phyloP scores from a whole-genome alignment of 2,113 vertebrate species.

The Oceanites oceanicus region DNA sequence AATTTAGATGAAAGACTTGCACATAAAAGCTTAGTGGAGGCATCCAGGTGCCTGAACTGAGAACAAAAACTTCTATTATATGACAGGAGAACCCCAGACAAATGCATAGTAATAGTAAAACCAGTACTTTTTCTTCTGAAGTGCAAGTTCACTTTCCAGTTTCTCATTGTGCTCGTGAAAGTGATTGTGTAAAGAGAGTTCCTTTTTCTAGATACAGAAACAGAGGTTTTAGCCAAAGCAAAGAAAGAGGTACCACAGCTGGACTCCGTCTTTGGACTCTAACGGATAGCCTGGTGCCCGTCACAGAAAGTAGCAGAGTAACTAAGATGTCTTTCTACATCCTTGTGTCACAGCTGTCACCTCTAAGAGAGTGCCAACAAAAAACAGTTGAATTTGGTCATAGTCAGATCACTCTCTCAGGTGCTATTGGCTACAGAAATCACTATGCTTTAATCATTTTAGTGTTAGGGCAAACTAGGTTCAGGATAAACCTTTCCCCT shows the following conservation, averaged over 20 bases:
- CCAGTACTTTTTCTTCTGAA: background rate
- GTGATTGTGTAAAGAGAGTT: background rate
- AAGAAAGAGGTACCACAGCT: background rate
- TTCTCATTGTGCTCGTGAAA: background rate
- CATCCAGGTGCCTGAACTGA: conserved; percentile 6
- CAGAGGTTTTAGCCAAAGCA: background rate
- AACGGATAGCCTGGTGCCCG: background rate
- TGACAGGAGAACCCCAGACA: background rate
- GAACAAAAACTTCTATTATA: conserved; percentile 20
- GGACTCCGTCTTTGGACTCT: background rate
- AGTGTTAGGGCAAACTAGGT: background rate
- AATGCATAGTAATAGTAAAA: background rate
- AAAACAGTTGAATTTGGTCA: background rate
- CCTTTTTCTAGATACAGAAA: background rate
- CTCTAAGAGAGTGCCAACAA: background rate
- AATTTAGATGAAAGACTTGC: conserved; percentile 38
- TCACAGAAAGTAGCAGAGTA: background rate
- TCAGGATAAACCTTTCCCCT: background rate
- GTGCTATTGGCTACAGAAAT: background rate
- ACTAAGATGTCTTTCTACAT: background rate
- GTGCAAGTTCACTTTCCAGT: conserved; percentile 12
- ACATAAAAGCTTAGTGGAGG: conserved; percentile 31
- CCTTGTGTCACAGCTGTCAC: background rate
- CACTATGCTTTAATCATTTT: background rate
- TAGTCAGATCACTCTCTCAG: background rate